Conservation (phyloP, 2,888 invertebrate genomes). For the Leptopterna dolabrata region DNA sequence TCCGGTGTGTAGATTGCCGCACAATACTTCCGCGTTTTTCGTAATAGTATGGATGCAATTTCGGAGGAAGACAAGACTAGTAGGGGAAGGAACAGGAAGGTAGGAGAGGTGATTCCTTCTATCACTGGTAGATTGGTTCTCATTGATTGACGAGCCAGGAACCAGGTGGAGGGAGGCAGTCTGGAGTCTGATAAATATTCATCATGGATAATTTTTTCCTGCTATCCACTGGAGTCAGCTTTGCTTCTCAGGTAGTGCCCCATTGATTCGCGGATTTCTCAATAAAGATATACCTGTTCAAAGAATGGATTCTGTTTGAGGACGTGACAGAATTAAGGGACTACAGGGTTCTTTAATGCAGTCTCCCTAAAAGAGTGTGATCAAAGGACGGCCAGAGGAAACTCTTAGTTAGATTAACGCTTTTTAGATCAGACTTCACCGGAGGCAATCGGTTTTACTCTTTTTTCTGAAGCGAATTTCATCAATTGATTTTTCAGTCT, state of each 20-base stretch:
- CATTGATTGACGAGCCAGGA: not conserved
- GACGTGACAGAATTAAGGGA: not conserved
- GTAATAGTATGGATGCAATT: no score
- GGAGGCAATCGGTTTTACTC: not conserved
- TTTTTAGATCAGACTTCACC: not conserved
- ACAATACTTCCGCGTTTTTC: no score
- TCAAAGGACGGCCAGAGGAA: not conserved
- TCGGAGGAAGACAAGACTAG: no score
- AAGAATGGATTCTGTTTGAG: not conserved
- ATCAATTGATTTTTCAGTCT: not conserved
- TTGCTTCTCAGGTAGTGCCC: not conserved
- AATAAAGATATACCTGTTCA: not conserved
- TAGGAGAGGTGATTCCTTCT: not conserved
- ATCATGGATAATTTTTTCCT: not conserved
- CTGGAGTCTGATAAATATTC: not conserved
- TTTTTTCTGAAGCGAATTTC: not conserved
- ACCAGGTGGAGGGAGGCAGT: not conserved
- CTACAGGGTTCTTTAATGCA: not conserved
- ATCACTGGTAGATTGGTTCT: not conserved
- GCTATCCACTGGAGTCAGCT: not conserved
- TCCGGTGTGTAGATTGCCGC: no score
- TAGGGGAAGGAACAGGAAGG: not conserved
- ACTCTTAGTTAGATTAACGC: not conserved
- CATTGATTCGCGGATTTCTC: not conserved
- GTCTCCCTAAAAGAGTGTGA: not conserved